Conservation (phyloP, 2,888 invertebrate species). For the Pammene aurita region DNA sequence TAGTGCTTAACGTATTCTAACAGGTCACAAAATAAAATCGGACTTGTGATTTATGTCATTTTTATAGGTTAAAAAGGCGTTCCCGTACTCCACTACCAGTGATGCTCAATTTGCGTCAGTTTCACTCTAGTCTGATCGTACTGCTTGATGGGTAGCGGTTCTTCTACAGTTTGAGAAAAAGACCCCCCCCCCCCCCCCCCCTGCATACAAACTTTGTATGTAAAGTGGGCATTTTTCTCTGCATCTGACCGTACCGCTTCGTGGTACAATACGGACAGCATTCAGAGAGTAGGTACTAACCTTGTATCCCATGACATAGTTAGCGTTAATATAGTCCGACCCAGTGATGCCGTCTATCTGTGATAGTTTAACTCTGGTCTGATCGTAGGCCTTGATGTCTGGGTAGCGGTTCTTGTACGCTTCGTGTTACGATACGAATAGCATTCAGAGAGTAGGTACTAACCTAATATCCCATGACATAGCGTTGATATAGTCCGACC, state of each 20-base stretch:
- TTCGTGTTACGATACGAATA: no score
- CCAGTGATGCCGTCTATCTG: constrained; percentile 90
- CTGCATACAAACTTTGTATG: no score
- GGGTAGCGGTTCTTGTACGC: constrained; percentile 96
- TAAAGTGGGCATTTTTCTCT: no score
- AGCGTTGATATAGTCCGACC: constrained; percentile 97
- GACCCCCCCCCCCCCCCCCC: no score
- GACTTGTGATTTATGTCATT: no score
- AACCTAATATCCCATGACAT: constrained; percentile 93
- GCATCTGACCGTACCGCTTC: no score
- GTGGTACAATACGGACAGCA: fast-evolving
- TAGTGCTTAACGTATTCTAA: no score
- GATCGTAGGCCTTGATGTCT: constrained; percentile 96
- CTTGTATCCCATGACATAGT: constrained; percentile 95
- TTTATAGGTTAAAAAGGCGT: no score
- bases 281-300: constrained; percentile 51
- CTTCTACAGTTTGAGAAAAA: no score
- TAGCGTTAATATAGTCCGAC: constrained; percentile 96
- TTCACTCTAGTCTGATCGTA: constrained; percentile 96
- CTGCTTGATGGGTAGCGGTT: constrained; percentile 95
- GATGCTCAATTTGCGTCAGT: constrained; percentile 89
- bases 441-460: constrained; percentile 76
- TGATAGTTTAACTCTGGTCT: constrained; percentile 92
- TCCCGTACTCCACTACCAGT: no score
- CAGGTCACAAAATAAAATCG: no score